A percentile compares a stretch with the other conserved stretches of the same genome.
These are phyloP conservation scores for Saiga tatarica DNA, from an alignment of 2,113 vertebrate genomes.

Conservation along the genomic window DNA sequence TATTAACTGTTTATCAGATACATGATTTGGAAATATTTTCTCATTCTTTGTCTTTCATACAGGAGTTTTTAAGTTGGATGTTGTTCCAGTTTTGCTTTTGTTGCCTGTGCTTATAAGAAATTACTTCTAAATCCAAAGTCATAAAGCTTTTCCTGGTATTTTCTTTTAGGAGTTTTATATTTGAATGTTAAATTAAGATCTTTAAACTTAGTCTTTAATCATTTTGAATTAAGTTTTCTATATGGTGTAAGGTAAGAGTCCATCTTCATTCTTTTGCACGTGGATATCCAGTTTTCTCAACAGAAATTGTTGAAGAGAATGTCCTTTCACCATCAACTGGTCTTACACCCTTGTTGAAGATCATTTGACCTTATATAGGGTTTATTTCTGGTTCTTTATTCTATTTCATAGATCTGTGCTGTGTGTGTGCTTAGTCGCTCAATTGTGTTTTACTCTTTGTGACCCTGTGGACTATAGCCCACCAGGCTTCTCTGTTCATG, in stretches of 20 bases:
- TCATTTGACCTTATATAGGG: not conserved
- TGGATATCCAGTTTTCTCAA: not conserved
- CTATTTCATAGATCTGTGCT: not conserved
- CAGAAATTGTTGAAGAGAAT: not conserved
- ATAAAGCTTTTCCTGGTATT: not conserved
- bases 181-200: not conserved
- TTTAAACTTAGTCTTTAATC: not conserved
- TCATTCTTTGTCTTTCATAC: not conserved
- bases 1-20: not conserved
- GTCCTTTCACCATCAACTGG: not conserved
- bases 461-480: not conserved
- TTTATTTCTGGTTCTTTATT: not conserved
- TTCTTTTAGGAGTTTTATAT: not conserved
- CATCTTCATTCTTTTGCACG: not conserved
- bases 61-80: not conserved
- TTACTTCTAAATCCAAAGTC: not conserved
- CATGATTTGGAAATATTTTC: not conserved
- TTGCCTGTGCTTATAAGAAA: not conserved
- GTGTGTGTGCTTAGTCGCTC: not conserved
- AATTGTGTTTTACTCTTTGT: rapidly evolving
- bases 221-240: not conserved
- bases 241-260: not conserved
- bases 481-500: not conserved
- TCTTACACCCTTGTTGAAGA: not conserved
- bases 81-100: not conserved